Evolutionary conservation across 2,888 invertebrate species (phyloP).

Genomic region (Cantharis rufa): DNA sequence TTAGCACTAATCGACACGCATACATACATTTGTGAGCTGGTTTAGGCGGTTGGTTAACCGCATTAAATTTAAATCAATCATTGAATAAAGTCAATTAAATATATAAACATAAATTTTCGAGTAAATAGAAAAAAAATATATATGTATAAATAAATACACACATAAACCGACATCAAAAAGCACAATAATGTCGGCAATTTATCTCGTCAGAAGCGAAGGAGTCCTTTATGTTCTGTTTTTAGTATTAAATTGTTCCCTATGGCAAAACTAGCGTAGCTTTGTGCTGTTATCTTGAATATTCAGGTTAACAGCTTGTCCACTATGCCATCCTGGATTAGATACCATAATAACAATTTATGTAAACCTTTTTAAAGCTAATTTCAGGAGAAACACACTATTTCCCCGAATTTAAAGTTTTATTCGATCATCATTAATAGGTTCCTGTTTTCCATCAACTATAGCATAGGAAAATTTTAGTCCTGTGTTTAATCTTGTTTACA

Average conservation of each 20-base stretch:
- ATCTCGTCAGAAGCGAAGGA: constrained; percentile 24
- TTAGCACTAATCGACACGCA: not conserved
- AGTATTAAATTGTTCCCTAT: constrained; percentile 27
- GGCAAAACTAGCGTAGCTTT: constrained; percentile 27
- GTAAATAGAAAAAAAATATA: constrained; percentile 5
- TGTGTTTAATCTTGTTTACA: not conserved
- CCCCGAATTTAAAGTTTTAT: not conserved
- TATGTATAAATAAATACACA: constrained; percentile 6
- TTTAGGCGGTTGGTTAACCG: not conserved
- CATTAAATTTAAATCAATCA: not conserved
- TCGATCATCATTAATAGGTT: not conserved
- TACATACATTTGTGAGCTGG: not conserved
- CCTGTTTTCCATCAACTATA: not conserved
- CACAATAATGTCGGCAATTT: constrained; percentile 23
- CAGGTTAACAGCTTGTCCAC: constrained; percentile 32
- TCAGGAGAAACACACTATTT: constrained; percentile 11
- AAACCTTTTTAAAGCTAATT: constrained; percentile 21
- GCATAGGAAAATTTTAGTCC: not conserved
- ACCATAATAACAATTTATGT: constrained; percentile 28
- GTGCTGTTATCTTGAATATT: constrained; percentile 30
- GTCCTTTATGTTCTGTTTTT: constrained; percentile 27
- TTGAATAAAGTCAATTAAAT: not conserved
- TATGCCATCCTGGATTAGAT: constrained; percentile 27
- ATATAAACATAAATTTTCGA: not conserved
- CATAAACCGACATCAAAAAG: constrained; percentile 21